Percentiles rank a stretch among this genome's conserved stretches.
These are phyloP conservation scores for Phyllostomus hastatus DNA, from an alignment of 2,113 vertebrate genomes.

Conservation along the genomic window DNA sequence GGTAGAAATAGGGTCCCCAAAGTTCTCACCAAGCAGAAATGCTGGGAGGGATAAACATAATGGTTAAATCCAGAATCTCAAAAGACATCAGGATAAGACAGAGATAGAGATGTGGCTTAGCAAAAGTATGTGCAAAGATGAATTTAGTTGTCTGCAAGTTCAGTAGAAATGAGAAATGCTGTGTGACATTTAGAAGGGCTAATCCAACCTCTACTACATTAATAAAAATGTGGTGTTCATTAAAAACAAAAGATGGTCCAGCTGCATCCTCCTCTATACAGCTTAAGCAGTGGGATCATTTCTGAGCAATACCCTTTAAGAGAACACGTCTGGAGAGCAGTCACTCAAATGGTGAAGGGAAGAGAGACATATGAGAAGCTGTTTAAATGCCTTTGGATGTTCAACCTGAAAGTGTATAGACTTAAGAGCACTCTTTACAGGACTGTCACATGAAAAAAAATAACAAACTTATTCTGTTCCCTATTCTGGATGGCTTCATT, in stretches of 20 bases:
- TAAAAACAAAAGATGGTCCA: not conserved
- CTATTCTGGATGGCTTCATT: not conserved
- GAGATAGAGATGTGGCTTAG: not conserved
- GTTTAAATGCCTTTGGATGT: not conserved
- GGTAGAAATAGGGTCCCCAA: not conserved
- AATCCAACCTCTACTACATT: not conserved
- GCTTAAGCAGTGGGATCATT: not conserved
- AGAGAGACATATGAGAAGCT: not conserved
- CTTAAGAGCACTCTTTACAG: not conserved
- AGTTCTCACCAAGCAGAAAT: not conserved
- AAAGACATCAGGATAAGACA: not conserved
- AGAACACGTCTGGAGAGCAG: not conserved
- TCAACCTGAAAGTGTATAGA: not conserved
- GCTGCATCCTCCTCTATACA: not conserved
- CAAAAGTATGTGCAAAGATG: not conserved
- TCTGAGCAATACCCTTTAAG: not conserved
- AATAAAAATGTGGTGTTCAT: not conserved
- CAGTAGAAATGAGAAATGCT: not conserved
- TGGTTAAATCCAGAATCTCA: not conserved
- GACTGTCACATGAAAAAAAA: not conserved
- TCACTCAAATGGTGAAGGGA: not conserved
- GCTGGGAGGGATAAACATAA: not conserved
- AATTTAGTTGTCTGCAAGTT: not conserved
- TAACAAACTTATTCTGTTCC: not conserved
- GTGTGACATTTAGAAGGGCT: not conserved